phyloP scores from a whole-genome alignment of 2,113 vertebrate genomes.

The Anhinga rufa region DNA sequence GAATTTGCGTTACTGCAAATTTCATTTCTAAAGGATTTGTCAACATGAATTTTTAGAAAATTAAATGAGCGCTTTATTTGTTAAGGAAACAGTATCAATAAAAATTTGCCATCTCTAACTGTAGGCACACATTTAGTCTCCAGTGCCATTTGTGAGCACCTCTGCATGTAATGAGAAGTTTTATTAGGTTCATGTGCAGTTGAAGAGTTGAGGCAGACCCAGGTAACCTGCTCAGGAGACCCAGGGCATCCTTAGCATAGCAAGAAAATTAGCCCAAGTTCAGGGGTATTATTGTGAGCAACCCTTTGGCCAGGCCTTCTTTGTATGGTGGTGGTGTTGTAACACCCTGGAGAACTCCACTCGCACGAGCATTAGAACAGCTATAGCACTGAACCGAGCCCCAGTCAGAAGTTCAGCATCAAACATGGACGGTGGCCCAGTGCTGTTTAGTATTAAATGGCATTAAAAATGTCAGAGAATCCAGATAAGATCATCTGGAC shows the following conservation, averaged over 20 bases:
- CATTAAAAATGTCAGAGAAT: neutral
- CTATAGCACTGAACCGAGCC: neutral
- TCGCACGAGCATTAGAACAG: neutral
- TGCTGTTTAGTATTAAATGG: neutral
- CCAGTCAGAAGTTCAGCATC: neutral
- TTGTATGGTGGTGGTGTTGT: neutral
- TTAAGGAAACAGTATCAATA: neutral
- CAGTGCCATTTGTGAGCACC: neutral
- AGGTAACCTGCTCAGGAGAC: neutral
- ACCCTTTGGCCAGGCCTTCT: neutral
- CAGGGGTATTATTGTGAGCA: neutral
- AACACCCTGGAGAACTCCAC: neutral
- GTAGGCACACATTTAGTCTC: neutral
- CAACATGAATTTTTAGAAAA: neutral
- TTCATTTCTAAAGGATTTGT: neutral
- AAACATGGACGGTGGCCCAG: neutral
- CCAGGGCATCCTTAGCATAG: neutral
- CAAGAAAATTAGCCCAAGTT: neutral
- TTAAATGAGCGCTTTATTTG: neutral
- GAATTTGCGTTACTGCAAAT: neutral
- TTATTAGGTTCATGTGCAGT: neutral
- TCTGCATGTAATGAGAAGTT: neutral
- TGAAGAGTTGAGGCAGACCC: neutral
- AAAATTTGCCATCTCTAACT: neutral
- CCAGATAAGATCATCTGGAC: neutral